Conservation (phyloP, 2,113 vertebrate species). For the Melanerpes formicivorus region DNA sequence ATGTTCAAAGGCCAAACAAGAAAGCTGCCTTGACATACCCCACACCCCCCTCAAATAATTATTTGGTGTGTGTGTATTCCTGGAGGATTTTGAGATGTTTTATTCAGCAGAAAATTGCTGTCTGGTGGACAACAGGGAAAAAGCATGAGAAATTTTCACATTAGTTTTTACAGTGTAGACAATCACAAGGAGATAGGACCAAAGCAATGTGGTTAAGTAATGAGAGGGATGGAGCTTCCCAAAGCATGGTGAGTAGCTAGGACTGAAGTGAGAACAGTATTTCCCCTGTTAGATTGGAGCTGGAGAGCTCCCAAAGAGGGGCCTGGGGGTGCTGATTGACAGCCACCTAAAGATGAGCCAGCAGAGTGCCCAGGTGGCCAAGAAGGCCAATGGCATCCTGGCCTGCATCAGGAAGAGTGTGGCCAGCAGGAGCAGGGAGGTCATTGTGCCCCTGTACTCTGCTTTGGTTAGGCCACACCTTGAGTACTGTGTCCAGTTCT, state of each 20-base stretch:
- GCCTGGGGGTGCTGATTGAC: too few relatives aligned
- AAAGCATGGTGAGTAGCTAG: neutral
- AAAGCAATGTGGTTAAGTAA: neutral
- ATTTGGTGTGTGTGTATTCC: neutral
- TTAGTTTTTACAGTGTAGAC: neutral
- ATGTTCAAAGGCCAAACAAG: slow-evolving; percentile 18
- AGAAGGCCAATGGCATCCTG: too few relatives aligned
- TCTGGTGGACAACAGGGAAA: neutral
- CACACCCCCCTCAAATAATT: neutral
- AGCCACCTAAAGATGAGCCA: too few relatives aligned
- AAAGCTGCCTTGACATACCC: neutral
- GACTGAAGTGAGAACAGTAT: neutral
- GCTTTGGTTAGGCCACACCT: too few relatives aligned
- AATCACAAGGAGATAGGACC: neutral
- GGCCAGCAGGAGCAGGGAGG: too few relatives aligned
- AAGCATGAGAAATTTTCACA: neutral
- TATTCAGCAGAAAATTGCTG: slow-evolving; percentile 37
- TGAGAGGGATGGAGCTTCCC: neutral
- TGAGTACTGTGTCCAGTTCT: too few relatives aligned
- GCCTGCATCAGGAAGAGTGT: too few relatives aligned
- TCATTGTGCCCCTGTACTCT: too few relatives aligned
- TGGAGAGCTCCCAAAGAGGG: too few relatives aligned
- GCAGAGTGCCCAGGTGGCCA: too few relatives aligned
- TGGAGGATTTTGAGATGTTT: slow-evolving; percentile 28
- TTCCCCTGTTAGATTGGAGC: neutral